Conservation (phyloP, 2,888 invertebrate genomes). For the Cantharis rufa region DNA sequence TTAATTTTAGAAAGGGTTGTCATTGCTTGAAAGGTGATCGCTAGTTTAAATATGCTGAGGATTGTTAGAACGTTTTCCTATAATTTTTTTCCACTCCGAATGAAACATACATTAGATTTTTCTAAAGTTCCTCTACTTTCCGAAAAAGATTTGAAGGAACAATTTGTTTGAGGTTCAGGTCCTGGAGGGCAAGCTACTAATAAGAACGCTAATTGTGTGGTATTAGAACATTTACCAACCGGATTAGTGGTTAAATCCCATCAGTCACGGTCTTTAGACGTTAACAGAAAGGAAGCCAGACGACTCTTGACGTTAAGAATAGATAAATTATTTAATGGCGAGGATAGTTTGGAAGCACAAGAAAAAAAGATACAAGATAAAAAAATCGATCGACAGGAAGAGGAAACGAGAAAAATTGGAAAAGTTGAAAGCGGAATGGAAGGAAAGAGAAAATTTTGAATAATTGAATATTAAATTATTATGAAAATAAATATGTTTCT, state of each 20-base stretch:
- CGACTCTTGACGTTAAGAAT: constrained; percentile 74
- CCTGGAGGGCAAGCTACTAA: constrained; percentile 94
- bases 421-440: constrained; percentile 73
- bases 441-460: constrained; percentile 64
- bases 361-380: constrained; percentile 62
- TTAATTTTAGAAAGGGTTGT: constrained; percentile 67
- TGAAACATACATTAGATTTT: constrained; percentile 67
- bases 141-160: constrained; percentile 82
- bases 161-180: constrained; percentile 85
- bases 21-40: constrained; percentile 63
- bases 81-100: constrained; percentile 32
- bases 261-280: constrained; percentile 75
- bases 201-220: constrained; percentile 86
- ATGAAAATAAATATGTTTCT: not conserved
- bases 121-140: constrained; percentile 75
- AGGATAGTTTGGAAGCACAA: constrained; percentile 79
- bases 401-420: constrained; percentile 62
- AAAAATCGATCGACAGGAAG: constrained; percentile 56
- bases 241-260: constrained; percentile 88
- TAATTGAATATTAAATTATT: constrained; percentile 36
- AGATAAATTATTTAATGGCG: constrained; percentile 80
- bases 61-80: not conserved
- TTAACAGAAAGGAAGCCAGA: constrained; percentile 82
- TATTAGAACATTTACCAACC: constrained; percentile 79
- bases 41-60: constrained; percentile 49